Evolutionary conservation across 2,797 vertebrate genomes (phyloP).

Genomic region (Tiaroga cobitis): DNA sequence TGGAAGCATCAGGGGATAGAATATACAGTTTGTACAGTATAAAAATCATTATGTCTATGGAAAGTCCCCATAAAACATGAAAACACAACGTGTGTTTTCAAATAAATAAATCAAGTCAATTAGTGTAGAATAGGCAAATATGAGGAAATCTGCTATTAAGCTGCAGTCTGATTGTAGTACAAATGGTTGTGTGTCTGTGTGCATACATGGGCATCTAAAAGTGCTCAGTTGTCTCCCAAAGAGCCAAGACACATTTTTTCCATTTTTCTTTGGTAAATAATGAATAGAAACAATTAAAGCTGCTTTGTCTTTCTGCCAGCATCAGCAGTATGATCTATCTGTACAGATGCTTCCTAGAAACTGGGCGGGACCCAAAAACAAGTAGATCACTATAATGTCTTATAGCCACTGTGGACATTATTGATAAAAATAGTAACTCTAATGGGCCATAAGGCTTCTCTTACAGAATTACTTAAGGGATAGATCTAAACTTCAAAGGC

Average conservation of each 20-base stretch:
- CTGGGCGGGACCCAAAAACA: not conserved
- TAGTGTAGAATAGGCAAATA: not conserved
- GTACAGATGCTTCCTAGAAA: slow-evolving; percentile 12
- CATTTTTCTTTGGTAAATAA: slow-evolving; percentile 56
- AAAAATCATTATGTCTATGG: no score
- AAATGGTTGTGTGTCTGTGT: not conserved
- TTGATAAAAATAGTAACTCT: slow-evolving; percentile 1
- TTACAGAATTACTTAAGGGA: slow-evolving; percentile 14
- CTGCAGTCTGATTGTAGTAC: not conserved
- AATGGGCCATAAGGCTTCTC: slow-evolving; percentile 13
- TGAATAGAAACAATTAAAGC: slow-evolving; percentile 33
- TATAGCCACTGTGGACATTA: not conserved
- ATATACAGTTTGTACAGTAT: no score
- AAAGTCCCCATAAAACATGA: no score
- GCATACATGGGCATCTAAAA: not conserved
- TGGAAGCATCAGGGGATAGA: not conserved
- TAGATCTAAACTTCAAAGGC: not conserved
- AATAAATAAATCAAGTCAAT: not conserved
- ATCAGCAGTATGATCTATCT: not conserved
- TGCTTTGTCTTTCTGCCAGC: slow-evolving; percentile 20
- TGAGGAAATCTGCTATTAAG: not conserved
- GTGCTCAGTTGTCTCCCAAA: slow-evolving; percentile 1
- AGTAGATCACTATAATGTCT: slow-evolving; percentile 4
- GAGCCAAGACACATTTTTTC: slow-evolving; percentile 40
- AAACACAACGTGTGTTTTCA: not conserved